Conservation (phyloP, 1,140 invertebrate genomes). For the Agrypnia vestita region DNA sequence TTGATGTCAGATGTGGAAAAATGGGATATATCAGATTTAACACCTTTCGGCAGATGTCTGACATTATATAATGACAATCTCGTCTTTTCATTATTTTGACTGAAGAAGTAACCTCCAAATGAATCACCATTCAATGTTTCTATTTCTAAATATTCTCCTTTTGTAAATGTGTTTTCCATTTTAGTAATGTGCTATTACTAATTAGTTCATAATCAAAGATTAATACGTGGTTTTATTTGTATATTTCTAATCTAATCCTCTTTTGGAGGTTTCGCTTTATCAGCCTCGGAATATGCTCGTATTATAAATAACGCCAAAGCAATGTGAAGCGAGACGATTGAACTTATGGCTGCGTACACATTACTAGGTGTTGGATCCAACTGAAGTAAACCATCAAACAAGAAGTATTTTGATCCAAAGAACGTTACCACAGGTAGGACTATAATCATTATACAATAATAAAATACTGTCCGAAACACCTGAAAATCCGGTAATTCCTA, state of each 20-base stretch:
- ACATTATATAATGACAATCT: conserved; percentile 69
- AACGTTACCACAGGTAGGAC: conserved; percentile 77
- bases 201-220: conserved; percentile 2
- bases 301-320: conserved; percentile 85
- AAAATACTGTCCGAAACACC: conserved; percentile 77
- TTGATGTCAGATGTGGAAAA: conserved; percentile 69
- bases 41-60: conserved; percentile 64
- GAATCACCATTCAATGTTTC: conserved; percentile 68
- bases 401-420: conserved; percentile 73
- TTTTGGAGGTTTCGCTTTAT: conserved; percentile 65
- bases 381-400: conserved; percentile 75
- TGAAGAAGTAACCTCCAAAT: conserved; percentile 68
- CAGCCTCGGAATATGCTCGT: conserved; percentile 78
- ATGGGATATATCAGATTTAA: conserved; percentile 65
- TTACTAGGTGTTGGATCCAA: conserved; percentile 78
- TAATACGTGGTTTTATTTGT: no score
- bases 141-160: conserved; percentile 69
- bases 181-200: conserved; percentile 38
- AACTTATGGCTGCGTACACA: conserved; percentile 82
- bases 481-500: conserved; percentile 74
- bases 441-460: conserved; percentile 78
- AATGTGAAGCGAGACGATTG: conserved; percentile 81
- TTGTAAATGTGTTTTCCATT: conserved; percentile 70
- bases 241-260: conserved; percentile 67
- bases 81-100: conserved; percentile 68